Conservation (phyloP, 2,888 invertebrate species). For the Cerceris ruficornis region DNA sequence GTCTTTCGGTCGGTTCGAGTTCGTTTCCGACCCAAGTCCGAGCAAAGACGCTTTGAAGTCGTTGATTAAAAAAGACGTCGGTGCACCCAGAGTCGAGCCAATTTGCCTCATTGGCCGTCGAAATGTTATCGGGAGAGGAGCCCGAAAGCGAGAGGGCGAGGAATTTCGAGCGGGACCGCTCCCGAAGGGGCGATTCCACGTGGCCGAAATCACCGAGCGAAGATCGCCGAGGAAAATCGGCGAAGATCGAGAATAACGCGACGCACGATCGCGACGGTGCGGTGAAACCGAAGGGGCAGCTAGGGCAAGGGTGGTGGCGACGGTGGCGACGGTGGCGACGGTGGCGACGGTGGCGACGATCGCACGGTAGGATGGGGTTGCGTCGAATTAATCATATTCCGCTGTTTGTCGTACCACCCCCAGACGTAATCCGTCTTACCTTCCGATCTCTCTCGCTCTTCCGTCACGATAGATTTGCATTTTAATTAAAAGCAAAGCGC, state of each 20-base stretch:
- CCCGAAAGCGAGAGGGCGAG: too few relatives aligned
- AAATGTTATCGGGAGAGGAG: too few relatives aligned
- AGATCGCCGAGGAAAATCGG: not conserved
- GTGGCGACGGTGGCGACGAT: slow-evolving; percentile 61
- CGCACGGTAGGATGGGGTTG: slow-evolving; percentile 76
- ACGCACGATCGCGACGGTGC: not conserved
- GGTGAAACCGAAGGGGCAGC: slow-evolving; percentile 39
- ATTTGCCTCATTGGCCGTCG: slow-evolving; percentile 45
- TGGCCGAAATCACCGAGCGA: not conserved
- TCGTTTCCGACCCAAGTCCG: slow-evolving; percentile 73
- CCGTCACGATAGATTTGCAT: slow-evolving; percentile 84
- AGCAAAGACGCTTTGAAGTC: slow-evolving; percentile 77
- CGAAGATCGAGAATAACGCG: not conserved
- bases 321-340: slow-evolving; percentile 49
- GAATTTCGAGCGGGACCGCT: too few relatives aligned
- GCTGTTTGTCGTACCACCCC: slow-evolving; percentile 81
- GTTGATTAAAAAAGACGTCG: slow-evolving; percentile 79
- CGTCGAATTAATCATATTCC: slow-evolving; percentile 82
- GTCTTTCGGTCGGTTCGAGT: slow-evolving; percentile 64
- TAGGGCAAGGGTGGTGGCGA: slow-evolving; percentile 46
- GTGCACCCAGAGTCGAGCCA: slow-evolving; percentile 33
- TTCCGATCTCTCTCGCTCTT: slow-evolving; percentile 75
- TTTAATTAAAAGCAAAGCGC: slow-evolving; percentile 85
- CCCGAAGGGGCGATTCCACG: not conserved
- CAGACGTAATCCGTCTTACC: slow-evolving; percentile 82